These are phyloP conservation scores for Siphlonurus alternatus DNA, from an alignment of 2,888 invertebrate species.

Conservation along the genomic window DNA sequence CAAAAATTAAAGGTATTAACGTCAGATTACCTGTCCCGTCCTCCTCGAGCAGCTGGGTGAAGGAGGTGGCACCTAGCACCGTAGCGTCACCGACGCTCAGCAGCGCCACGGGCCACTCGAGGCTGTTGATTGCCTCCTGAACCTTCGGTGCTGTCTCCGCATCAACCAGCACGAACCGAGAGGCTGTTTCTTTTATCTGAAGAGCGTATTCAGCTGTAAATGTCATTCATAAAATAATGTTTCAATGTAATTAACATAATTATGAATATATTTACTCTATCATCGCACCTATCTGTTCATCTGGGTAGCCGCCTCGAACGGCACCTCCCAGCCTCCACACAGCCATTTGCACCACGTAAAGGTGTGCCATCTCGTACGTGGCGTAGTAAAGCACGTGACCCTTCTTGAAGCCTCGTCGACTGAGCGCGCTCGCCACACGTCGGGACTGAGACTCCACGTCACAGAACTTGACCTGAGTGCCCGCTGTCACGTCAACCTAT, in stretches of 20 bases:
- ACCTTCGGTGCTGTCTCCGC: background rate
- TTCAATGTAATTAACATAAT: no score
- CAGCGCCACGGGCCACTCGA: background rate
- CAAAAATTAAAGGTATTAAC: no score
- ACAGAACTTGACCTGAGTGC: background rate
- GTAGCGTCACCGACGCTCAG: background rate
- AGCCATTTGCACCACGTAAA: slow-evolving; percentile 6
- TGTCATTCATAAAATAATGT: no score
- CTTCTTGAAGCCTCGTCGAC: slow-evolving; percentile 5
- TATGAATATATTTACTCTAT: no score
- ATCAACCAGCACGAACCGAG: background rate
- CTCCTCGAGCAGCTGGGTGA: background rate
- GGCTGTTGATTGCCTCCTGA: background rate
- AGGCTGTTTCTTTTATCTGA: background rate
- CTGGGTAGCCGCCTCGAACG: slow-evolving; percentile 2
- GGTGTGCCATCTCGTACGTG: slow-evolving; percentile 6
- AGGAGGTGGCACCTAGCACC: background rate
- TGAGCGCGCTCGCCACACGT: slow-evolving; percentile 7
- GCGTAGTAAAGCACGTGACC: slow-evolving; percentile 8
- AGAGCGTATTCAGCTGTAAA: background rate
- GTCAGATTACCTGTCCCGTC: no score
- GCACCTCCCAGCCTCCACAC: slow-evolving; percentile 11
- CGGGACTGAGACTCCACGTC: slow-evolving; percentile 5
- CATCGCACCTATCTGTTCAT: slow-evolving; percentile 5
- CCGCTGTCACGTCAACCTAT: background rate